Base-by-base conservation (phyloP, 2,888 invertebrate genomes). In the Alloplasta piceator region DNA sequence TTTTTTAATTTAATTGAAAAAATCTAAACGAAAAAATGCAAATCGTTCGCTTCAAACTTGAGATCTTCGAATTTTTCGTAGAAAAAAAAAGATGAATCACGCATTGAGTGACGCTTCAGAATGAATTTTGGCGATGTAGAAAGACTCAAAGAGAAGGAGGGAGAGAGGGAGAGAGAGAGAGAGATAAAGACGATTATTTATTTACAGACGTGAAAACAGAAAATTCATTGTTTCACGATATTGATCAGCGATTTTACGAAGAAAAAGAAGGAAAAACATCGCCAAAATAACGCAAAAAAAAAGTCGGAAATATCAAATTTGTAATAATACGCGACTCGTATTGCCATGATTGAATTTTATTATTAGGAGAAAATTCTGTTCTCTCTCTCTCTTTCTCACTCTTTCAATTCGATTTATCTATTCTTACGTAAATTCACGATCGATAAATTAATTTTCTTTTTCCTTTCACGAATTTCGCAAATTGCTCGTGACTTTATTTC, bases 361-460 rank as follows among this genome's bases (percentile, higher is more conserved):
- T 26, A 26, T 26, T 26, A 26, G 3, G 26, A 3, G 26, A 3
- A 26, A 26, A 26, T 26, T 26, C 26, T 3, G 3, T 26, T 26
- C 26, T 26, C 26, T 1, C 26, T 26, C 26, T 26, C 26, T 3
- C 1, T 12, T 5, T 14, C 41, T 48, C 50, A 52, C 74, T 82
- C 50, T 50, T 58, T 68, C 66, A 74, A 75, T 80, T 84, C 85
- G 77, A 84, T 68, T 85, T 84, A 84, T 50, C 83, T 85, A 86
- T 80, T 78, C 82, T 86, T 86, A 83, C 85, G 71, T 80, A 84
- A 26, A 84, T 84, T 78, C 86, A 78, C 76, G 87, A 86, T 86
- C 83, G 84, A 87, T 87, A 86, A 87, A 83, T 66, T 78, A 79
- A 68, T n/a, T 41, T 10, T 14, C 10, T 4, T 46, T 1, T 63